A percentile compares a stretch with the other conserved stretches of the same genome.
phyloP scores from a whole-genome alignment of 2,888 invertebrate genomes.

The Acanthacorydalis orientalis region DNA sequence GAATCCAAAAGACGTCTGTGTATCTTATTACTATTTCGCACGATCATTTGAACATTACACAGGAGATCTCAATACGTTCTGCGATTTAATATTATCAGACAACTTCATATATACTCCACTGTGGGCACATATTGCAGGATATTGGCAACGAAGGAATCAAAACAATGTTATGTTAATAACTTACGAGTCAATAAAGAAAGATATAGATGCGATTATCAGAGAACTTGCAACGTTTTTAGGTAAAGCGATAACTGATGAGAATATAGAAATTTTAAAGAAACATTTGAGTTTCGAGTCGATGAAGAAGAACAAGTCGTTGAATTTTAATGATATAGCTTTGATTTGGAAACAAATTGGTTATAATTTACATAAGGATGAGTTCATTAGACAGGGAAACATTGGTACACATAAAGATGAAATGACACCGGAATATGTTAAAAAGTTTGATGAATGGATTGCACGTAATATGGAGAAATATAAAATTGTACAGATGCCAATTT shows the following conservation, averaged over 20 bases:
- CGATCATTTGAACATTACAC: not conserved
- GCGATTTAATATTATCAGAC: not conserved
- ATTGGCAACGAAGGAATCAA: not conserved
- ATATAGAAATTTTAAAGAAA: not conserved
- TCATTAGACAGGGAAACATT: too few species aligned
- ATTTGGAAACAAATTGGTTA: too few species aligned
- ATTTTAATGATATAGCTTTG: too few species aligned
- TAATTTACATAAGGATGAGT: too few species aligned
- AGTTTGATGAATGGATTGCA: too few species aligned
- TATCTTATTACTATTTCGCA: not conserved
- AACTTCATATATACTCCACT: conserved; percentile 1
- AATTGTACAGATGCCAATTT: too few species aligned
- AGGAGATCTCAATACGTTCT: not conserved
- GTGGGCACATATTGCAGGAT: not conserved
- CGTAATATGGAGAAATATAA: too few species aligned
- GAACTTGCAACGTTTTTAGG: not conserved
- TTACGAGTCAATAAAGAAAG: not conserved
- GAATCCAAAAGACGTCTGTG: not conserved
- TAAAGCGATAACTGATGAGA: not conserved
- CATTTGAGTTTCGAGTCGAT: not conserved
- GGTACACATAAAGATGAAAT: too few species aligned
- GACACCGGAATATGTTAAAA: too few species aligned
- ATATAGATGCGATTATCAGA: not conserved
- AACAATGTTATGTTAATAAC: not conserved
- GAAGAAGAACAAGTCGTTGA: not conserved